These are phyloP conservation scores for Drosophila acutilabella DNA, from an alignment of 2,888 invertebrate genomes.

Conservation along the genomic window DNA sequence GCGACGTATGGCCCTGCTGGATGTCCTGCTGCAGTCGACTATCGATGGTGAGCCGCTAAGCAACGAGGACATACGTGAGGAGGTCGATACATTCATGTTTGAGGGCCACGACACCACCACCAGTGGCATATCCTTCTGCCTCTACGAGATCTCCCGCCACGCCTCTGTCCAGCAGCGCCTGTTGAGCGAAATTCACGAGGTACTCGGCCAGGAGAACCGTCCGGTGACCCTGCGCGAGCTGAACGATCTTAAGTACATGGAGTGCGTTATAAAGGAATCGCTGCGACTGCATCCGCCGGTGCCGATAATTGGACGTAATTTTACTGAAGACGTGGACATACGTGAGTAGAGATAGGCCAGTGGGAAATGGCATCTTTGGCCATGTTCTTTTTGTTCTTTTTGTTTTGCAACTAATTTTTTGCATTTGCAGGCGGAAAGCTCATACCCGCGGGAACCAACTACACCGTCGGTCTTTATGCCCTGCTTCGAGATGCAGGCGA, in stretches of 20 bases:
- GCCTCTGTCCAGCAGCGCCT: slow-evolving; percentile 72
- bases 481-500: slow-evolving; percentile 70
- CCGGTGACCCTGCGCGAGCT: slow-evolving; percentile 68
- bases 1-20: slow-evolving; percentile 88
- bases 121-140: slow-evolving; percentile 78
- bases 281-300: slow-evolving; percentile 88
- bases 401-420: not conserved
- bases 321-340: slow-evolving; percentile 86
- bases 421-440: slow-evolving; percentile 68
- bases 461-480: slow-evolving; percentile 70
- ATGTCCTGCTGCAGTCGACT: slow-evolving; percentile 87
- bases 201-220: slow-evolving; percentile 66
- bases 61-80: slow-evolving; percentile 87
- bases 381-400: too few relatives aligned
- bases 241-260: slow-evolving; percentile 85
- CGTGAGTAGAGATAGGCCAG: slow-evolving; percentile 83
- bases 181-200: slow-evolving; percentile 74
- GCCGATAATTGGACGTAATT: slow-evolving; percentile 87
- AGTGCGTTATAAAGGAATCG: slow-evolving; percentile 89
- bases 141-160: slow-evolving; percentile 80
- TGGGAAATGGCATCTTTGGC: too few relatives aligned
- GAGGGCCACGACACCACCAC: slow-evolving; percentile 85
- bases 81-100: slow-evolving; percentile 89
- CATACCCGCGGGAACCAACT: slow-evolving; percentile 77
- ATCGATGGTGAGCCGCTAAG: slow-evolving; percentile 86